Conservation (phyloP, 2,797 vertebrate genomes). For the Anguilla obscura region DNA sequence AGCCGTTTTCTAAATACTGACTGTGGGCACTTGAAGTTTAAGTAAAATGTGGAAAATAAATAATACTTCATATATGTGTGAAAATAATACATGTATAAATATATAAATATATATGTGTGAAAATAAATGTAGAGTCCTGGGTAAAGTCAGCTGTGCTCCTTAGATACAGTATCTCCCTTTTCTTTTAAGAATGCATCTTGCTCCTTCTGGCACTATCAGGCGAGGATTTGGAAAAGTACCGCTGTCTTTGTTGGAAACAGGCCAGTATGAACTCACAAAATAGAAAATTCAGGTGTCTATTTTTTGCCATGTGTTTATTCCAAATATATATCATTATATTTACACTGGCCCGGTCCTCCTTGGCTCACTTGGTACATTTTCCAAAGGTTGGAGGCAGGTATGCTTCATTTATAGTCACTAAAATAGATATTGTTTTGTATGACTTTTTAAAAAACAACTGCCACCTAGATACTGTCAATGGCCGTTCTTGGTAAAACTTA, state of each 20-base stretch:
- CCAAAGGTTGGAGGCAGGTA: background rate
- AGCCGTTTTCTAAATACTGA: background rate
- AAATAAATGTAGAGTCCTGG: background rate
- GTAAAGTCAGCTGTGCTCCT: background rate
- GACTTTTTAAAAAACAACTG: background rate
- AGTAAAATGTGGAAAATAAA: background rate
- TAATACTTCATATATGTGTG: background rate
- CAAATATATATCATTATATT: conserved; percentile 10
- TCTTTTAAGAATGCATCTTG: background rate
- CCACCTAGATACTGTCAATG: background rate
- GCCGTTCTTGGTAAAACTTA: background rate
- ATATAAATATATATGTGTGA: background rate
- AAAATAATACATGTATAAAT: background rate
- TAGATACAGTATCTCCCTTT: background rate
- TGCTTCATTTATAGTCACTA: background rate
- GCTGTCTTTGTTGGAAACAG: background rate
- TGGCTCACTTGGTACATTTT: background rate
- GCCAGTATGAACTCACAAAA: background rate
- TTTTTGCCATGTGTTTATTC: conserved; percentile 14
- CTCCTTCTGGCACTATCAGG: background rate
- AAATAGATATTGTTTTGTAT: background rate
- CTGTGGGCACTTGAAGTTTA: background rate
- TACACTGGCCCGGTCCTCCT: background rate
- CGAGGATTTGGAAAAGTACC: conserved; percentile 8
- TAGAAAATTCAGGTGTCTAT: background rate